Percentiles rank a stretch among this genome's conserved stretches.
These are phyloP conservation scores for Poeciliopsis occidentalis DNA, from an alignment of 2,113 vertebrate species.

Conservation along the genomic window DNA sequence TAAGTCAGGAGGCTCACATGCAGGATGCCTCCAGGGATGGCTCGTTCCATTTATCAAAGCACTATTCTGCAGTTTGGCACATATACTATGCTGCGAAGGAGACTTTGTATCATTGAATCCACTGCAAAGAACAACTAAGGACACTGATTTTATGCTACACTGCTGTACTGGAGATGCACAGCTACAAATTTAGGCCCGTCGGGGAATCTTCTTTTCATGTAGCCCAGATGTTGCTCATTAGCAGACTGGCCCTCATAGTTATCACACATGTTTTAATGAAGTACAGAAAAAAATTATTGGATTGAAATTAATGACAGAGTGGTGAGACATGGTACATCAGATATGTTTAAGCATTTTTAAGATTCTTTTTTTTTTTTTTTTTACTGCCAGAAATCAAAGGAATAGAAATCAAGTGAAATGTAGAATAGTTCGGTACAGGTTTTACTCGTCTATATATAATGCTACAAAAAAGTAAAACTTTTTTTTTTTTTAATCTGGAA, in stretches of 20 bases:
- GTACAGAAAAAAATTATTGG: not conserved
- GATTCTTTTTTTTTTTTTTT: not conserved
- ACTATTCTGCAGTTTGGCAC: constrained; percentile 25
- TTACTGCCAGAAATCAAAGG: not conserved
- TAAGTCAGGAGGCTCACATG: constrained; percentile 25
- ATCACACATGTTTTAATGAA: not conserved
- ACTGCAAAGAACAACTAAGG: constrained; percentile 28
- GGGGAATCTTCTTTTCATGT: constrained; percentile 27
- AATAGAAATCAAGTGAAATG: not conserved
- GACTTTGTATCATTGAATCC: constrained; percentile 10
- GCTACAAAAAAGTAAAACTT: too few species aligned
- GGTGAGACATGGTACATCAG: not conserved
- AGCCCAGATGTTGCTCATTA: constrained; percentile 8
- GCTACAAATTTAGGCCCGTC: constrained; percentile 29
- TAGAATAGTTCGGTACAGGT: not conserved
- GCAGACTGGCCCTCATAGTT: not conserved
- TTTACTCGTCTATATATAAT: not conserved
- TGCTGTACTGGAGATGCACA: not conserved
- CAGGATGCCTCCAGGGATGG: constrained; percentile 47
- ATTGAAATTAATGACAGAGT: not conserved
- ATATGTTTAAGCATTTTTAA: not conserved
- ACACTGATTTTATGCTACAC: constrained; percentile 28
- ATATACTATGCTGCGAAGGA: constrained; percentile 5
- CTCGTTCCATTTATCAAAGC: constrained; percentile 59
- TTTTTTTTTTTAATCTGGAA: not conserved